A percentile compares a stretch with the other conserved stretches of the same genome.
phyloP scores from a whole-genome alignment of 2,113 vertebrate species.

The Stegastes partitus region DNA sequence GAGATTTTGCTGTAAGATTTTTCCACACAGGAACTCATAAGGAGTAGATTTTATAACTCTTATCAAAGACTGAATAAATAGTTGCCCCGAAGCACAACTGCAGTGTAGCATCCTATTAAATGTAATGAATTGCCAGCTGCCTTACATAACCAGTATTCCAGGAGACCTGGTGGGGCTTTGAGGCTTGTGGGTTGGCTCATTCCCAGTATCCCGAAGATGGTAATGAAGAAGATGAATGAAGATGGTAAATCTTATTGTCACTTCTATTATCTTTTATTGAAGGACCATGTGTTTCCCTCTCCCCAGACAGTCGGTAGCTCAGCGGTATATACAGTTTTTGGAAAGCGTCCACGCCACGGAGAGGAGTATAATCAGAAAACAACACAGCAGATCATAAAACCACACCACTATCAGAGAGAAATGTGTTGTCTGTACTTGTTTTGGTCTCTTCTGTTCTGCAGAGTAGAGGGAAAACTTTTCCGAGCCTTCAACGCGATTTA shows the following conservation, averaged over 20 bases:
- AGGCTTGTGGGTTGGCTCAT: conserved; percentile 45
- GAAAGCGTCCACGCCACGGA: conserved; percentile 63
- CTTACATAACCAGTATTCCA: conserved; percentile 52
- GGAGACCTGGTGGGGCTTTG: conserved; percentile 40
- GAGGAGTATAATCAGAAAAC: conserved; percentile 72
- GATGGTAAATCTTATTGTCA: conserved; percentile 82
- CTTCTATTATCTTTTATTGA: conserved; percentile 83
- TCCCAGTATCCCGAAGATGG: conserved; percentile 56
- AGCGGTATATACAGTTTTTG: conserved; percentile 71
- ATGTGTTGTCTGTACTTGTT: conserved; percentile 46
- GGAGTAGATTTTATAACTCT: conserved; percentile 60
- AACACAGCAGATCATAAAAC: conserved; percentile 73
- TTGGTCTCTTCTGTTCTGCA: conserved; percentile 39
- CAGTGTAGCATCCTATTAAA: conserved; percentile 69
- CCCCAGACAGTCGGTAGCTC: conserved; percentile 66
- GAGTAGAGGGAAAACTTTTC: conserved; percentile 43
- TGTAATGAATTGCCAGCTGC: conserved; percentile 73
- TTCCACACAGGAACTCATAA: conserved; percentile 30
- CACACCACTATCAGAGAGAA: conserved; percentile 43
- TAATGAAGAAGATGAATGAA: conserved; percentile 80
- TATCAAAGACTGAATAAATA: conserved; percentile 64
- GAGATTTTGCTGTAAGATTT: conserved; percentile 37
- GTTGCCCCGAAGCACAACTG: conserved; percentile 51
- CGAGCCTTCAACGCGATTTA: conserved; percentile 36
- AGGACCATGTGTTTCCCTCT: conserved; percentile 71